Conservation (phyloP, 2,113 vertebrate species). For the Loxodonta africana region DNA sequence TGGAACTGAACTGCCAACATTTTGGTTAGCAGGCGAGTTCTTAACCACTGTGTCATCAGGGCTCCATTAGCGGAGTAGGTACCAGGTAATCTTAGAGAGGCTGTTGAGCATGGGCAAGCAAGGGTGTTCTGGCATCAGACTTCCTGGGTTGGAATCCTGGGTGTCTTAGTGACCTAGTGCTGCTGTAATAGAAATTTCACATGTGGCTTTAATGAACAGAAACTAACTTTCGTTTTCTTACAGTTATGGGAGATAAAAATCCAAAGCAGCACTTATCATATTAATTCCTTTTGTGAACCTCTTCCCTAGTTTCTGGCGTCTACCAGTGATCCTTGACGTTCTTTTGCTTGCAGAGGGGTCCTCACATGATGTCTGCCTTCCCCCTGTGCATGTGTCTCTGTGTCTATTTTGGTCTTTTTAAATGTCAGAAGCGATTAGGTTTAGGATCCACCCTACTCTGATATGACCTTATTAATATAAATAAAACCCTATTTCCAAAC, state of each 20-base stretch:
- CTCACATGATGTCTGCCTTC: not conserved
- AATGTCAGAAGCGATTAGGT: too few relatives aligned
- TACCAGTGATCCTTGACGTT: not conserved
- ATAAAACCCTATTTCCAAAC: not conserved
- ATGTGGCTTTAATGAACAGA: not conserved
- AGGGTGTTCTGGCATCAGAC: not conserved
- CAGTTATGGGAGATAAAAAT: not conserved
- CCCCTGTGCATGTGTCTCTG: not conserved
- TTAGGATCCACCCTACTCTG: not conserved
- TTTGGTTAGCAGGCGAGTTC: too few relatives aligned
- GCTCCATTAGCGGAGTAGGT: not conserved
- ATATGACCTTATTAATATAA: not conserved
- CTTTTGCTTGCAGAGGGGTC: not conserved
- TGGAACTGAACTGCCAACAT: too few relatives aligned
- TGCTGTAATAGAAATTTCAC: not conserved
- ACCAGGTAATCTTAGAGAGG: not conserved
- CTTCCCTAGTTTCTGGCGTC: not conserved
- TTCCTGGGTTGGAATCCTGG: not conserved
- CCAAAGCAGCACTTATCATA: not conserved
- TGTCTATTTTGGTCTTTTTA: not conserved
- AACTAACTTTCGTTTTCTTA: not conserved
- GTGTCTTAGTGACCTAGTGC: not conserved
- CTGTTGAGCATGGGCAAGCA: not conserved
- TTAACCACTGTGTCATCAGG: too few relatives aligned
- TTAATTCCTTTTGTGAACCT: not conserved